Percentiles rank a stretch among this genome's conserved stretches.
Evolutionary conservation across 1,140 invertebrate genomes (phyloP).

Genomic region (Pseudomyrmex gracilis): DNA sequence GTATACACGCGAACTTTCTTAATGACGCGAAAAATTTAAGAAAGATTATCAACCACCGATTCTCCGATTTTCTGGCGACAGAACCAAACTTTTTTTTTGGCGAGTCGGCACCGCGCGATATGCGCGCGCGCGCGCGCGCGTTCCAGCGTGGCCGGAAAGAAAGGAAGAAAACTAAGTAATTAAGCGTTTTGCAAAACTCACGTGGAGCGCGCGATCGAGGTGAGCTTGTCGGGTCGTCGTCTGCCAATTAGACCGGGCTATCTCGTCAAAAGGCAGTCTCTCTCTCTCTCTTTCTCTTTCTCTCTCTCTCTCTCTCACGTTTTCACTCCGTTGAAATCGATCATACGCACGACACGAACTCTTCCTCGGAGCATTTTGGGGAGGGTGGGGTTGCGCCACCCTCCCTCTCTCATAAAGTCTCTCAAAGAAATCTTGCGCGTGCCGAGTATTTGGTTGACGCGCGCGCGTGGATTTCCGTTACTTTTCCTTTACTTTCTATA

Average conservation of each 20-base stretch:
- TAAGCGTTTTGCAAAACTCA: conserved; percentile 33
- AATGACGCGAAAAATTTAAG: not conserved
- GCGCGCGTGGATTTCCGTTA: conserved; percentile 21
- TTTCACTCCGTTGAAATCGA: conserved; percentile 58
- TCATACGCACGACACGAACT: conserved; percentile 64
- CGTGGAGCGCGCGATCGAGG: conserved; percentile 28
- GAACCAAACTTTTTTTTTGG: not conserved
- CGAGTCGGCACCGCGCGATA: not conserved
- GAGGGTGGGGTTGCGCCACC: not conserved
- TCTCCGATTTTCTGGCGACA: too few species aligned
- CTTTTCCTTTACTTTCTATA: conserved; percentile 14
- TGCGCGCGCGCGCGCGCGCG: not conserved
- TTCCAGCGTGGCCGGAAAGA: conserved; percentile 15
- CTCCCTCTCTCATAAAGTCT: not conserved
- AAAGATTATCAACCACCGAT: not conserved
- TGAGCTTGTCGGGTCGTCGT: conserved; percentile 52
- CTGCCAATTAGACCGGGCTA: conserved; percentile 71
- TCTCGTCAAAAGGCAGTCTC: conserved; percentile 65
- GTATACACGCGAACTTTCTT: not conserved
- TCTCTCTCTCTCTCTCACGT: conserved; percentile 24
- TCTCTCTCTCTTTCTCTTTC: conserved; percentile 60
- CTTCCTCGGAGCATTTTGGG: conserved; percentile 14
- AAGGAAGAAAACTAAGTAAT: conserved; percentile 23
- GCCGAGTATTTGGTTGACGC: conserved; percentile 32
- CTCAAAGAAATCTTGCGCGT: conserved; percentile 63